Conservation (phyloP, 2,113 vertebrate species). For the Pomatostomus ruficeps region DNA sequence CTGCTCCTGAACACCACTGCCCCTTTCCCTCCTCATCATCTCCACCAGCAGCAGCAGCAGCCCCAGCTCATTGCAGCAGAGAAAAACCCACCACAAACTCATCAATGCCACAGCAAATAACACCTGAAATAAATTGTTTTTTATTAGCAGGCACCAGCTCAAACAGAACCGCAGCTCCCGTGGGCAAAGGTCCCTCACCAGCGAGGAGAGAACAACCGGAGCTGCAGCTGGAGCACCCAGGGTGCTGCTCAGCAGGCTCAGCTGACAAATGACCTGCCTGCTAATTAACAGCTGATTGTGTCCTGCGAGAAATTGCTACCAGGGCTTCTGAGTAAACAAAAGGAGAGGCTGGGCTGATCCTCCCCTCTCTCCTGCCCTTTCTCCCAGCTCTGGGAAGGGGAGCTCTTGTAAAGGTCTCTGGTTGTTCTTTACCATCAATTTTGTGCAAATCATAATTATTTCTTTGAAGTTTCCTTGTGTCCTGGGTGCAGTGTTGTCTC, state of each 20-base stretch:
- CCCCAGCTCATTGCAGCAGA: background rate
- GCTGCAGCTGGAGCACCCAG: background rate
- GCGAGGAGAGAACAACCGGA: fast-evolving
- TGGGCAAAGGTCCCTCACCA: fast-evolving
- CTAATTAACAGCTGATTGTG: constrained; percentile 7
- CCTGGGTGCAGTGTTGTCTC: background rate
- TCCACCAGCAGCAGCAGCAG: fast-evolving
- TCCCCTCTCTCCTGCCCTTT: fast-evolving
- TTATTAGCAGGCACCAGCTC: fast-evolving
- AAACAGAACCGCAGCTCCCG: fast-evolving
- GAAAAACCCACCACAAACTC: background rate
- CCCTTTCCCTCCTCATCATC: background rate
- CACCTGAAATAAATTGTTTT: fast-evolving
- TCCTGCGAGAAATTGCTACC: background rate
- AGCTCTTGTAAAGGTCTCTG: fast-evolving
- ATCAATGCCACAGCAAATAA: fast-evolving
- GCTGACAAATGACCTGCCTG: background rate
- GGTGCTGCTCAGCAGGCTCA: fast-evolving
- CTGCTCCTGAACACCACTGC: background rate
- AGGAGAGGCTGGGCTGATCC: fast-evolving
- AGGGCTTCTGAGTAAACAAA: background rate
- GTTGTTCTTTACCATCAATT: fast-evolving
- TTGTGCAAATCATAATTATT: background rate
- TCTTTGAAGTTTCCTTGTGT: background rate
- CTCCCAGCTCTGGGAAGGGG: background rate